Conservation (phyloP, 1,140 invertebrate genomes). For the Sitophilus oryzae region DNA sequence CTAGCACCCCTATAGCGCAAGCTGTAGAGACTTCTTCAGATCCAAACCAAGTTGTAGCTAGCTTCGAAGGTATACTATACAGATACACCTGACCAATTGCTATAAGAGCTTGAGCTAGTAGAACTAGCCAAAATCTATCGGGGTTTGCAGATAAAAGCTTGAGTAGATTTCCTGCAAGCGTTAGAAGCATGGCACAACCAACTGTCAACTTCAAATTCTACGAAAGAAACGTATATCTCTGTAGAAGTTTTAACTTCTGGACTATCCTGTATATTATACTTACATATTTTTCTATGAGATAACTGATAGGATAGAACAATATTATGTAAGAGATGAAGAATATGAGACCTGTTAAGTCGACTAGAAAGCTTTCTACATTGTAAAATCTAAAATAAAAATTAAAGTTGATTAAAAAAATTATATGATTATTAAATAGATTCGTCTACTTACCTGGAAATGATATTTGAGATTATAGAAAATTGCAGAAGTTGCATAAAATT, state of each 20-base stretch:
- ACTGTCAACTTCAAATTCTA: conserved; percentile 43
- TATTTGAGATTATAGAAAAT: conserved; percentile 33
- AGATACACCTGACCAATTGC: conserved; percentile 65
- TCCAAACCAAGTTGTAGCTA: conserved; percentile 59
- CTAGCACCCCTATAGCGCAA: conserved; percentile 71
- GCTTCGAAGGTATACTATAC: conserved; percentile 62
- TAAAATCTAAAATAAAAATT: conserved; percentile 32
- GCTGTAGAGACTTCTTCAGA: conserved; percentile 63
- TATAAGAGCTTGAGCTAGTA: conserved; percentile 64
- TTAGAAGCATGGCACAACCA: conserved; percentile 54
- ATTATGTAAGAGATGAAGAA: conserved; percentile 33
- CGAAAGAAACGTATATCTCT: no score
- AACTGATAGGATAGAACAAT: conserved; percentile 33
- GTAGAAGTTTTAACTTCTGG: no score
- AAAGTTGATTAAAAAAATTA: neutral
- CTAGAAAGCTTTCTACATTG: conserved; percentile 22
- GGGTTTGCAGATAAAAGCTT: conserved; percentile 58
- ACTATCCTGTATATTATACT: no score
- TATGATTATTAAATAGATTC: neutral
- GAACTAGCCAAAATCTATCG: conserved; percentile 57
- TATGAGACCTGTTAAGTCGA: conserved; percentile 29
- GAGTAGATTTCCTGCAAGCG: conserved; percentile 47
- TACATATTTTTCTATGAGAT: conserved; percentile 36
- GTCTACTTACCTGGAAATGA: conserved; percentile 29
- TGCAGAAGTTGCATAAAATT: conserved; percentile 34